Percentiles rank a stretch among this genome's conserved stretches.
phyloP scores from a whole-genome alignment of 1,140 invertebrate genomes.

The Psix sp. region DNA sequence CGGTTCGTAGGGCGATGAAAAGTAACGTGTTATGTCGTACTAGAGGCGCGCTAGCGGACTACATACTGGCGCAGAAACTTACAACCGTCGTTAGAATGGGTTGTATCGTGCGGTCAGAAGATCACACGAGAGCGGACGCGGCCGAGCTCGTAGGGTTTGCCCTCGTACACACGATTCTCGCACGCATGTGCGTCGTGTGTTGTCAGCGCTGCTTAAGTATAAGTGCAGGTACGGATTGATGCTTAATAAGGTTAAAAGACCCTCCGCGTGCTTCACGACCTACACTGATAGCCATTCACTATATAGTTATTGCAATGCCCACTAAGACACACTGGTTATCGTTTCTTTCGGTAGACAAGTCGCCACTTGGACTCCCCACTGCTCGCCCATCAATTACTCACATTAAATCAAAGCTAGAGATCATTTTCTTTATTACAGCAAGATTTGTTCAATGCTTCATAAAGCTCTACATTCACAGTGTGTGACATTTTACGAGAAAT shows the following conservation, averaged over 20 bases:
- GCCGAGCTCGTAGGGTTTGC: constrained; percentile 49
- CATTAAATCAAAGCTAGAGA: too few relatives aligned
- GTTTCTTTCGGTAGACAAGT: not conserved
- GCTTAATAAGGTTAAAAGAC: constrained; percentile 56
- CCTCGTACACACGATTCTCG: constrained; percentile 33
- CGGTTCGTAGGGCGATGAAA: too few relatives aligned
- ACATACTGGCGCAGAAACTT: constrained; percentile 45
- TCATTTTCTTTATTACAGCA: too few relatives aligned
- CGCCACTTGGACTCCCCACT: too few relatives aligned
- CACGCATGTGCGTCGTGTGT: constrained; percentile 33
- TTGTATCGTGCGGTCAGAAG: constrained; percentile 43
- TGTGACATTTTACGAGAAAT: too few relatives aligned
- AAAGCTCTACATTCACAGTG: too few relatives aligned
- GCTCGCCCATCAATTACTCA: too few relatives aligned
- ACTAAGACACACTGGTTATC: not conserved
- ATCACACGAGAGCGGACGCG: constrained; percentile 52
- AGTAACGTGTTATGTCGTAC: constrained; percentile 4
- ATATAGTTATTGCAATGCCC: not conserved
- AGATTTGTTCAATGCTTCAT: too few relatives aligned
- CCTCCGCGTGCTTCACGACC: constrained; percentile 46
- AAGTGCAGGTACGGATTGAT: constrained; percentile 44
- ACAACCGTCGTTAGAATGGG: constrained; percentile 22
- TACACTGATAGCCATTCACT: constrained; percentile 16
- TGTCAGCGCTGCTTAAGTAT: constrained; percentile 30
- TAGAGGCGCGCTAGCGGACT: constrained; percentile 44